Conservation (phyloP, 2,888 invertebrate species). For the Muscina levida region DNA sequence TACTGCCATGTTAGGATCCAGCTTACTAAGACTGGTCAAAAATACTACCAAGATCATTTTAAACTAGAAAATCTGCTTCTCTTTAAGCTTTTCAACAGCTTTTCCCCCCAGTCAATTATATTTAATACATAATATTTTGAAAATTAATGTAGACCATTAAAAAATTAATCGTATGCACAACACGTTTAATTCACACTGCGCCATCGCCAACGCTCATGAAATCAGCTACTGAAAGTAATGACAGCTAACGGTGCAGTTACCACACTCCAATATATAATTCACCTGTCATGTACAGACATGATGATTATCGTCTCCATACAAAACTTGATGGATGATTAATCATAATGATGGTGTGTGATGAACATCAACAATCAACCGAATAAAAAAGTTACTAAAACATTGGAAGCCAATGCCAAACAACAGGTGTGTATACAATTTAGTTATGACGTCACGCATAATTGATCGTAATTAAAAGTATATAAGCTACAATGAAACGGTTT, state of each 20-base stretch:
- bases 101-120: too few relatives aligned
- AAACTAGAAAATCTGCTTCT: too few relatives aligned
- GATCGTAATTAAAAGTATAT: background rate
- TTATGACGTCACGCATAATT: conserved; percentile 51
- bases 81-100: too few relatives aligned
- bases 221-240: conserved; percentile 19
- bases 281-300: conserved; percentile 30
- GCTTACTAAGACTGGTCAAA: too few relatives aligned
- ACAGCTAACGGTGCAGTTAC: conserved; percentile 23
- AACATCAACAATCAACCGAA: conserved; percentile 9
- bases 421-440: background rate
- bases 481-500: conserved; percentile 36
- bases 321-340: conserved; percentile 54
- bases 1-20: too few relatives aligned
- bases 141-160: too few relatives aligned
- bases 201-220: too few relatives aligned
- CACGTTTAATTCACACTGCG: too few relatives aligned
- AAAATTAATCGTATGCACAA: too few relatives aligned
- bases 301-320: background rate
- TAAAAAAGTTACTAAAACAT: conserved; percentile 20
- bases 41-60: too few relatives aligned
- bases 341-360: too few relatives aligned
- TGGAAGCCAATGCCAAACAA: background rate
- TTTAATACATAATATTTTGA: too few relatives aligned
- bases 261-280: background rate